Evolutionary conservation across 2,797 vertebrate genomes (phyloP).

Genomic region (Sciaenops ocellatus): DNA sequence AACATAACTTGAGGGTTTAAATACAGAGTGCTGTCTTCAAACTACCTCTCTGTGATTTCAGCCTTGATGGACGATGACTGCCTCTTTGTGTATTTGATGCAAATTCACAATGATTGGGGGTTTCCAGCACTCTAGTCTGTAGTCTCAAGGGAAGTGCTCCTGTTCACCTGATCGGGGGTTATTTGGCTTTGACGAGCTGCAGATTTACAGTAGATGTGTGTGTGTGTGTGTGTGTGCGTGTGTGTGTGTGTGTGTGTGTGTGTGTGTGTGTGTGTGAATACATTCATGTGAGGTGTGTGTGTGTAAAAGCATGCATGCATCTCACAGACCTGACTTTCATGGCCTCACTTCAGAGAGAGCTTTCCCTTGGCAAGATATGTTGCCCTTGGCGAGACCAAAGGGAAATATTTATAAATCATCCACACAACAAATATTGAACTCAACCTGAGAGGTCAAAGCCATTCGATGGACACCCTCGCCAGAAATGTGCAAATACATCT

Average conservation of each 20-base stretch:
- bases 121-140: constrained; percentile 72
- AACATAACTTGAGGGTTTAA: constrained; percentile 79
- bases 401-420: constrained; percentile 86
- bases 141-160: constrained; percentile 61
- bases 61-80: constrained; percentile 82
- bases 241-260: constrained; percentile 13
- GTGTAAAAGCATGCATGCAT: constrained; percentile 35
- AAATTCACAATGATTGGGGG: constrained; percentile 73
- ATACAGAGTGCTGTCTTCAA: constrained; percentile 86
- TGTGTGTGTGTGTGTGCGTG: constrained; percentile 11
- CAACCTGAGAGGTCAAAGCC: constrained; percentile 68
- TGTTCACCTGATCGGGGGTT: constrained; percentile 69
- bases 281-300: constrained; percentile 9
- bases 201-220: constrained; percentile 3
- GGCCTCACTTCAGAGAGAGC: constrained; percentile 78
- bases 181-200: constrained; percentile 62
- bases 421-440: constrained; percentile 81
- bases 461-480: constrained; percentile 50
- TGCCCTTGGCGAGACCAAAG: constrained; percentile 77
- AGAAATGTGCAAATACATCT: constrained; percentile 72
- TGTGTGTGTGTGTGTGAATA: constrained; percentile 18
- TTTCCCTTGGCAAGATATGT: constrained; percentile 66
- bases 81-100: constrained; percentile 86
- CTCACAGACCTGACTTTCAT: constrained; percentile 76
- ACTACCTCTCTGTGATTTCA: constrained; percentile 86